These are phyloP conservation scores for Margarornis squamiger DNA, from an alignment of 2,797 vertebrate genomes.

Conservation along the genomic window DNA sequence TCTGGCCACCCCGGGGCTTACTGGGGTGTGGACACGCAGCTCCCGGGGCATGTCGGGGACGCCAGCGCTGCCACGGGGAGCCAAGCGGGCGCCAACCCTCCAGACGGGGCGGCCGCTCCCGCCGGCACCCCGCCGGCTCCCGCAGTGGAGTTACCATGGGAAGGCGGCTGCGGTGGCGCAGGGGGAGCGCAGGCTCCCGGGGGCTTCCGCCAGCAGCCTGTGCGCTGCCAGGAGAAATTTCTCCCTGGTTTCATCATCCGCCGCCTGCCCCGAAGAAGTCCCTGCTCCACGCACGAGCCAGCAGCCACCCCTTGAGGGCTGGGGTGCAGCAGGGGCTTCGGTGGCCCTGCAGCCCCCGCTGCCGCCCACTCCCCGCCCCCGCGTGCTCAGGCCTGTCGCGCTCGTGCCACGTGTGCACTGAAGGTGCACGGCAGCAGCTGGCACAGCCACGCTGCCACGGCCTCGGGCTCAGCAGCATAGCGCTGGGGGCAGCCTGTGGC, in stretches of 20 bases:
- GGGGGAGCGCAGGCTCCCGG: conserved; percentile 36
- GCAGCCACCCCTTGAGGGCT: not conserved
- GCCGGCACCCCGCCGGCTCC: not conserved
- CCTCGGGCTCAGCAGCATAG: not conserved
- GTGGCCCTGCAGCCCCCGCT: not conserved
- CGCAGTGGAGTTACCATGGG: conserved; percentile 24
- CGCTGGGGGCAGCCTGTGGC: not conserved
- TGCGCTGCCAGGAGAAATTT: conserved; percentile 70
- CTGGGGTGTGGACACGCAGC: conserved; percentile 41
- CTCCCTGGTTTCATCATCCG: conserved; percentile 75
- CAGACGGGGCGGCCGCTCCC: not conserved
- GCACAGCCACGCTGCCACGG: not conserved
- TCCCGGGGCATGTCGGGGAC: conserved; percentile 14
- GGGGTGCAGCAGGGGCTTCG: not conserved
- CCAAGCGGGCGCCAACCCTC: not conserved
- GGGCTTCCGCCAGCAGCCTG: conserved; percentile 59
- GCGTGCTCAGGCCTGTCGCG: not conserved
- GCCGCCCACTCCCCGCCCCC: not conserved
- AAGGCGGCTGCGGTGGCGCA: not conserved
- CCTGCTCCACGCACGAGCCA: not conserved
- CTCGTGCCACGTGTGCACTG: conserved; percentile 59
- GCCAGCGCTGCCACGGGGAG: not conserved
- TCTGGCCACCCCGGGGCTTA: conserved; percentile 10
- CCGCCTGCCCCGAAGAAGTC: conserved; percentile 23
- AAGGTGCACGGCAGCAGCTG: conserved; percentile 49